Base-by-base conservation (phyloP, 2,113 vertebrate genomes). In the Sinosuthora webbiana region DNA sequence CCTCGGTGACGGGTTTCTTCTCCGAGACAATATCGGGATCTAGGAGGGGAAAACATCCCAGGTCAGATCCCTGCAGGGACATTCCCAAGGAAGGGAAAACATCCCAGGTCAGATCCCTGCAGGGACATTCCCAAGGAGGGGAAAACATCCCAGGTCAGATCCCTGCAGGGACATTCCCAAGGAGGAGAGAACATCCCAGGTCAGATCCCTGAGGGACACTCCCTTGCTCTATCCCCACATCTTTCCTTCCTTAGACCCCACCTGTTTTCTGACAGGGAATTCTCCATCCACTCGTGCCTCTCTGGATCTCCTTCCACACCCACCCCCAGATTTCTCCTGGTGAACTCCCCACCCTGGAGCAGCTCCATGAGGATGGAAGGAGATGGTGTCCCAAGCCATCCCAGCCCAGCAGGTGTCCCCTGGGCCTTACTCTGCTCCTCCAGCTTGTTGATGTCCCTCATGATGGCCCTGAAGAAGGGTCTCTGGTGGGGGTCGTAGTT, bases 391-490 rank as follows among this genome's bases (percentile, higher is more conserved):
- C 15, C 6, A 57, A 10, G 11, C 39, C 55, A 14, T 4, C 20
- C 57, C 59, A 52, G 2, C 4, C 25, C 59, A 52, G 68, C 3
- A 45, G 30, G 37, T 7, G 33, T 1, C 22, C 49, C n/a, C 62
- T 3, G 5, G 2, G 55, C 47, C 99, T 97, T 98, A 99, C 99
- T 99, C 88, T 99, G 98, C 49, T 98, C 98, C 89, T 99, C 98
- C 71, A 99, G 98, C 57, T 97, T 98, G 96, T 99, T 99, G 71
- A 99, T 99, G 96, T 99, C 99, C 88, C 99, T 98, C 98, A 99
- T 99, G 80, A 99, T 99, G 18, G 99, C 99, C 65, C 99, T 98
- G 98, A 99, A 99, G 98, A 99, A 99, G 25, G 98, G 99, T 88
- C 99, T 98, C 98, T 99, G 99, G 73, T 98, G 98, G 95, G 99